Evolutionary conservation across 2,797 vertebrate genomes (phyloP).

Genomic region (Enteromius afrohamiltoni): DNA sequence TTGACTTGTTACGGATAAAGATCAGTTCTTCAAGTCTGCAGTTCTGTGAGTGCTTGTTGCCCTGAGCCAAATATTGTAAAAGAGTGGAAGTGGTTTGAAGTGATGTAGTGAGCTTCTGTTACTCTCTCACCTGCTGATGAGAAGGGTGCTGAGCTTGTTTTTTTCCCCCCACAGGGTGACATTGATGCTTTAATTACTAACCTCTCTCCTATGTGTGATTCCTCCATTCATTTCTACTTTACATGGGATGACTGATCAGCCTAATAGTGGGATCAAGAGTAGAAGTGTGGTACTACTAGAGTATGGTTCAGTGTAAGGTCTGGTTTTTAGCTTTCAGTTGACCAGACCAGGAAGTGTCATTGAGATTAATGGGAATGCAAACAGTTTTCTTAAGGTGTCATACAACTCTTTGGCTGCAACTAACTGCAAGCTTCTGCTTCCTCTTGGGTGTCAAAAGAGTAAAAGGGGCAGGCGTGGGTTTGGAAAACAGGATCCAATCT

Average conservation of each 20-base stretch:
- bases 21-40: not conserved
- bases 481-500: not conserved
- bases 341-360: not conserved
- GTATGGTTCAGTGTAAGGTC: not conserved
- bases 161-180: conserved; percentile 41
- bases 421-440: not conserved
- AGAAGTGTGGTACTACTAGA: not conserved
- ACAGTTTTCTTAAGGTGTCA: not conserved
- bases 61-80: not conserved
- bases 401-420: not conserved
- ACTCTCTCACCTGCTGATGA: not conserved
- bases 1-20: not conserved
- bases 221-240: conserved; percentile 8
- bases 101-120: not conserved
- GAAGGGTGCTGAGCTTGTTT: conserved; percentile 29
- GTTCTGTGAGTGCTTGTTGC: not conserved
- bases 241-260: not conserved
- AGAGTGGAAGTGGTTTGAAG: conserved; percentile 15
- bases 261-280: not conserved
- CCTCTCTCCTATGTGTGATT: not conserved
- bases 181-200: conserved; percentile 54
- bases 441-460: not conserved
- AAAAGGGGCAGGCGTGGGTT: not conserved
- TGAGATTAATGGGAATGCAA: not conserved
- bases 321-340: not conserved